Base-by-base conservation (phyloP, 2,113 vertebrate genomes). In the Myotis davidii region DNA sequence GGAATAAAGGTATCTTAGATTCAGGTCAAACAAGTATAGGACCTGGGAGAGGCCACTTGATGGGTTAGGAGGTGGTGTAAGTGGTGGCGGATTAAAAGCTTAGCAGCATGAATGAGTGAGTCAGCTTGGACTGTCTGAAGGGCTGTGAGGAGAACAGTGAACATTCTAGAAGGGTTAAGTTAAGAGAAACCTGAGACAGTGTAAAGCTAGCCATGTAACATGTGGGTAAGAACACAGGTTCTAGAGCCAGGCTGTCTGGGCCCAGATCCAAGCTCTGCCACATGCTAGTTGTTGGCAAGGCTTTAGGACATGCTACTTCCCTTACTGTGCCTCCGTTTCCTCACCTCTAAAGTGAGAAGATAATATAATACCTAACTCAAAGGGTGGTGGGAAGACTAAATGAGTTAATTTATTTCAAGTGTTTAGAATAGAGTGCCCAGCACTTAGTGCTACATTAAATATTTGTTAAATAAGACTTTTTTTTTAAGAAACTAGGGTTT, bases 271-370 rank as follows among this genome's bases (percentile, higher is more conserved):
- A n/a, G 27, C 11, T 67, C 29, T 32, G 34, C 27, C 4, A 23
- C 12, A 3, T 1, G 2, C 16, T 32, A 9, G 34, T 3, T 52
- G 4, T 3, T 21, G 56, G 16, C n/a, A 34, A 5, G 7, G 34
- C 32, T 72, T 45, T n/a, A 39, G 8, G 17, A 2, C 12, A 4
- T 25, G 6, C 6, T n/a, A 6, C 6, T 32, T 45, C 1, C 18
- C 32, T 32, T 20, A 7, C 27, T 17, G 1, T 27, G 17, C 39
- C 37, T 85, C 81, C 12, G 8, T 61, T 69, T 91, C 32, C 12
- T 48, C 8, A 3, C 4, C 18, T 54, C 18, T 48, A 72, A 82
- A 45, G 39, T 12, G 50, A 69, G 64, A 5, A 34, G 14, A 16
- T 34, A n/a, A 45, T 21, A 72, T 13, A 27, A 45, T 20, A 77